phyloP scores from a whole-genome alignment of 2,888 invertebrate species.

The Caenorhabditis parvicauda region DNA sequence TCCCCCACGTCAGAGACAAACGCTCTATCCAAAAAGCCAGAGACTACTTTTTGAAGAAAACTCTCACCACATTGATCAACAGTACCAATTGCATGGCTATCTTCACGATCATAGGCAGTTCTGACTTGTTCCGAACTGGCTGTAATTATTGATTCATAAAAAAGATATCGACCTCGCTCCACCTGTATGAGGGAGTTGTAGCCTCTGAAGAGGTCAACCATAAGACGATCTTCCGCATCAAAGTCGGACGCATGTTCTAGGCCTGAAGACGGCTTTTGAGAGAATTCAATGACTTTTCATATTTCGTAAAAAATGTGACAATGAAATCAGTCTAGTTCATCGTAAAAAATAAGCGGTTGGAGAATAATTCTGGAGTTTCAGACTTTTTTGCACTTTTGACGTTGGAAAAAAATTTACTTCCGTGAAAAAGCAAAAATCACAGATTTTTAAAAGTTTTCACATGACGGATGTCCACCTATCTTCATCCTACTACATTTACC shows the following conservation, averaged over 20 bases:
- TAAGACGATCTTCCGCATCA: conserved; percentile 65
- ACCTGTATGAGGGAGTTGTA: conserved; percentile 64
- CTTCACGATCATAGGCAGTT: conserved; percentile 56
- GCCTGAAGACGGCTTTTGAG: neutral
- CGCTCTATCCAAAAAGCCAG: no score
- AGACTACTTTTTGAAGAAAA: neutral
- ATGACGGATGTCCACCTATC: no score
- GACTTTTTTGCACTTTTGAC: no score
- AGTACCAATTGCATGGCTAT: conserved; percentile 64
- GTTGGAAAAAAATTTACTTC: no score
- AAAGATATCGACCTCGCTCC: neutral
- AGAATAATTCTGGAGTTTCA: no score
- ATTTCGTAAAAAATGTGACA: neutral
- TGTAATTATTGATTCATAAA: conserved; percentile 59
- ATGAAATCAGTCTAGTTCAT: neutral
- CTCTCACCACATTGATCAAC: conserved; percentile 66
- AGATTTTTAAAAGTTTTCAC: no score
- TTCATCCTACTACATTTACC: no score
- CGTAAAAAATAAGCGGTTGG: neutral
- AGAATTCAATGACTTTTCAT: neutral
- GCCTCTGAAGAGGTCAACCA: conserved; percentile 65
- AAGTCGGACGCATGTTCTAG: conserved; percentile 25
- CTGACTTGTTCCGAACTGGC: conserved; percentile 63
- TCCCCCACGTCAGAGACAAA: no score
- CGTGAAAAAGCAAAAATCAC: no score